phyloP scores from a whole-genome alignment of 1,140 invertebrate genomes.

The Tachypleus tridentatus region DNA sequence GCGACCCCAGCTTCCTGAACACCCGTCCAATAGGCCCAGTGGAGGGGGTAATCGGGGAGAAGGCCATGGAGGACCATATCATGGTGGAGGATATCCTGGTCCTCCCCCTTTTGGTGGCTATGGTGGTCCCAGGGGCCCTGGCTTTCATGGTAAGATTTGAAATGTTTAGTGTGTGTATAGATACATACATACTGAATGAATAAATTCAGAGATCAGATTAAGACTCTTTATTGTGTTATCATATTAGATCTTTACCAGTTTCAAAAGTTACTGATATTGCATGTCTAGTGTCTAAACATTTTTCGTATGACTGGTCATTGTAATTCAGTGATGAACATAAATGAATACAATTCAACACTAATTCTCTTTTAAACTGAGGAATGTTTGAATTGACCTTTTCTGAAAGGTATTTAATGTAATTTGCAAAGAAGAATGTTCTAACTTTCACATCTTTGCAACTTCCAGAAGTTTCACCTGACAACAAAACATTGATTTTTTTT shows the following conservation, averaged over 20 bases:
- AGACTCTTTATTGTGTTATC: no score
- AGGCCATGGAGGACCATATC: slow-evolving; percentile 13
- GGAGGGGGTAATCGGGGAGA: slow-evolving; percentile 10
- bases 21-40: slow-evolving; percentile 47
- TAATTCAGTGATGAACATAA: no score
- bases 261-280: no score
- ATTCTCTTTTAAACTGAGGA: neutral
- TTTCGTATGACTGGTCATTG: no score
- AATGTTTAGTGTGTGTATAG: no score
- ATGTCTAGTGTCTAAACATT: no score
- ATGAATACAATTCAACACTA: neutral
- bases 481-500: neutral
- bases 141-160: slow-evolving; percentile 13
- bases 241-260: no score
- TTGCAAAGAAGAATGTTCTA: no score
- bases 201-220: no score
- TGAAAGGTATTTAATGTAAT: neutral
- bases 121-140: slow-evolving; percentile 13
- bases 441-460: neutral
- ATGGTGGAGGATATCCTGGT: slow-evolving; percentile 15
- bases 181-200: no score
- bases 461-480: neutral
- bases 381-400: neutral
- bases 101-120: slow-evolving; percentile 13
- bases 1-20: slow-evolving; percentile 82